Evolutionary conservation across 35 echinoderm and acorn worm species (phyloP).

Genomic region (Ophioderma brevispina): DNA sequence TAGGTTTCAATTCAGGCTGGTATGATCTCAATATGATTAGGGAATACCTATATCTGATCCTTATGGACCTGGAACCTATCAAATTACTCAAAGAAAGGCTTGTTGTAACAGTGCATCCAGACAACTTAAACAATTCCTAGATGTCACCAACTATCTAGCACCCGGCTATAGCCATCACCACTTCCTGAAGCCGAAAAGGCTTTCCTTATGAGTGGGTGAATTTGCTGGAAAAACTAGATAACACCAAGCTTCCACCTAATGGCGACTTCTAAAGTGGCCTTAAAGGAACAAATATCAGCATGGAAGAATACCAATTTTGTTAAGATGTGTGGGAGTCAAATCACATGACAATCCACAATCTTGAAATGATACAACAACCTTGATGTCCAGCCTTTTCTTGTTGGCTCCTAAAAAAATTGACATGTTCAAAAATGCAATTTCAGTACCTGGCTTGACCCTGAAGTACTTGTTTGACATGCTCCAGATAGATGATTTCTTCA

Average conservation of each 20-base stretch:
- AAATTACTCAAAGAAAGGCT: not conserved
- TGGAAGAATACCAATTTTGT: conserved; percentile 27
- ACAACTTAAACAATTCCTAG: conserved; percentile 1
- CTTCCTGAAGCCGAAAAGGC: conserved; percentile 31
- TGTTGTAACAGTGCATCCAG: not conserved
- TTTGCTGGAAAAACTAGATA: conserved; percentile 17
- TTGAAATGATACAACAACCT: not conserved
- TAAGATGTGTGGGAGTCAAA: conserved; percentile 10
- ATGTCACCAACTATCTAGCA: conserved; percentile 27
- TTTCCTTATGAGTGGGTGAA: conserved; percentile 28
- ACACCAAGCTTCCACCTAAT: conserved; percentile 6
- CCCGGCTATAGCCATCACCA: not conserved
- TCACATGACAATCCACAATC: not conserved
- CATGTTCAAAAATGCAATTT: conserved; percentile 37
- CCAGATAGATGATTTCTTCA: not conserved
- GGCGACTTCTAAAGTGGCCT: not conserved
- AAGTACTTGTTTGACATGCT: conserved; percentile 22
- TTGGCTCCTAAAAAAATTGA: not conserved
- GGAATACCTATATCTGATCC: not conserved
- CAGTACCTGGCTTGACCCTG: conserved; percentile 26
- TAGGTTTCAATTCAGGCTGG: conserved; percentile 40
- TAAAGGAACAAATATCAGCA: not conserved
- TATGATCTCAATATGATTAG: conserved; percentile 27
- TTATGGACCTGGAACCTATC: not conserved
- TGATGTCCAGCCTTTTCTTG: not conserved